Percentiles rank a stretch among this genome's conserved stretches.
phyloP scores from a whole-genome alignment of 2,113 vertebrate species.

The Zosterops hypoxanthus region DNA sequence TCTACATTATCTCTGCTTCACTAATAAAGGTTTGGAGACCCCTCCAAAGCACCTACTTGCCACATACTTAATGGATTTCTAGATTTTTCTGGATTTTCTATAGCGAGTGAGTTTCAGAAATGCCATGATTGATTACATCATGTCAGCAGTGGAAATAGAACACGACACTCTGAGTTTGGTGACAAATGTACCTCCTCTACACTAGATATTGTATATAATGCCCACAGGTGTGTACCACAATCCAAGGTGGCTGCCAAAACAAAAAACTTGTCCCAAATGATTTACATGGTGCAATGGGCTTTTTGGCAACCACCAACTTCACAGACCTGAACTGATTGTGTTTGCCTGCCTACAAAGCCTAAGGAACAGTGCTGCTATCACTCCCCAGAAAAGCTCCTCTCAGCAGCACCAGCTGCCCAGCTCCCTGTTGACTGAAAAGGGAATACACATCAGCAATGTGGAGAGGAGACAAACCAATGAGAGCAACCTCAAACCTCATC shows the following conservation, averaged over 20 bases:
- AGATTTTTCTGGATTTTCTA: neutral
- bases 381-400: neutral
- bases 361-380: neutral
- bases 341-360: neutral
- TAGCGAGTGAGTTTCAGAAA: neutral
- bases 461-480: neutral
- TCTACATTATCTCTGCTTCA: neutral
- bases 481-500: neutral
- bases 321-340: fast-evolving
- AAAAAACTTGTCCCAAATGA: neutral
- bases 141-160: neutral
- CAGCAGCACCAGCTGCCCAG: neutral
- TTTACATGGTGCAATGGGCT: neutral
- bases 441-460: neutral
- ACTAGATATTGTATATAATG: neutral
- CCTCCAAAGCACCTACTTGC: neutral
- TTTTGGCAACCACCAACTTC: neutral
- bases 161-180: neutral
- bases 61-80: neutral
- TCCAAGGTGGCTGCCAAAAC: neutral
- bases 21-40: neutral
- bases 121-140: neutral
- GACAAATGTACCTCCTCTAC: neutral
- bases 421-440: neutral
- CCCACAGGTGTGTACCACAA: neutral